Base-by-base conservation (phyloP, 2,797 vertebrate species). In the Peromyscus attwateri region DNA sequence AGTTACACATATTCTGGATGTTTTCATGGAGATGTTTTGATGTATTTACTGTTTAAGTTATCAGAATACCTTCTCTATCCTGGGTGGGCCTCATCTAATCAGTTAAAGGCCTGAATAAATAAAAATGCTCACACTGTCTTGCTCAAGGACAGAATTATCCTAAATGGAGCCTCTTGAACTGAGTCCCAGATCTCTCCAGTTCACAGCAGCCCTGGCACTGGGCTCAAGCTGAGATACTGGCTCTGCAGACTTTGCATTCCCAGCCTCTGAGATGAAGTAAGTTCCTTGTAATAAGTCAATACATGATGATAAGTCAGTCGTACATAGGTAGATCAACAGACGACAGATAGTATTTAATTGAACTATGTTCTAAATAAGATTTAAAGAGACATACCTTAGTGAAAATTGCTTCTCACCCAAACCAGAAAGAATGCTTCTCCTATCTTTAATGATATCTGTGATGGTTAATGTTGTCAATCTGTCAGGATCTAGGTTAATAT, bases 41-140 rank as follows among this genome's bases (percentile, higher is more conserved):
- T 94, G 23, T 92, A 37, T 82, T 77, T 71, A 66, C 89, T 68
- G 91, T 40, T 89, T 70, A 71, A 71, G 37, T 89, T 21, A 49
- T 76, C 52, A 87, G 25, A 71, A n/a, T 57, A 43, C 17, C 19
- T n/a, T 83, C 31, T 60, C 55, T 90, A n/a, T 6, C 14, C 23
- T 34, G 70, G 16, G 23, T 49, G 3, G 43, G 46, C 25, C 37
- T 83, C 37, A 46, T 43, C 37, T 16, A 64, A 83, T 29, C 81
- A 83, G 37, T 31, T 19, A 43, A 64, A 62, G 27, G 25, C 37
- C 13, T n/a, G 14, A 71, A 43, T 31, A 83, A 37, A 83, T 55
- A 6, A 7, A 76, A 90, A 87, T 34, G 23, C 34, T 73, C 34
- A 19, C 12, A 29, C 17, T 91, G 25, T 37, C 21, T 83, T 29